Evolutionary conservation across 2,113 vertebrate genomes (phyloP), one percentile per base, ranked within the genome.

Genomic region (Sinosuthora webbiana): DNA sequence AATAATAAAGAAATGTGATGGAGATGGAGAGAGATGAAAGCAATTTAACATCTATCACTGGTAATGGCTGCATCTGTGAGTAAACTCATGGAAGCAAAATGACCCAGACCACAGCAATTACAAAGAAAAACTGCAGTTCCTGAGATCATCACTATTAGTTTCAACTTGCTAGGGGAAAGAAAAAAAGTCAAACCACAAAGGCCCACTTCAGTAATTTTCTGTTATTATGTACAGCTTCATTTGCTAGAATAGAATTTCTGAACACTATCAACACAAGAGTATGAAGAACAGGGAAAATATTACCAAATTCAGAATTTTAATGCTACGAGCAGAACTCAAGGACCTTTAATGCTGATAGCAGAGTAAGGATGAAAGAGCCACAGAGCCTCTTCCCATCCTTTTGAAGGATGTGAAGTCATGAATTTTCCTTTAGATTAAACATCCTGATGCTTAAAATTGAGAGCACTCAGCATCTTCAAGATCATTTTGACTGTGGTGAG

Each of bases 201-300:
- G 42, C 56, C 84, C 42, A 47, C 55, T 87, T 92, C 79, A 89
- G 63, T 92, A 93, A 94, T 86, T 83, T 90, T 86, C 68, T 90
- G 50, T 87, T 85, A 94, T 90, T 95, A 85, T 49, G 64, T 30
- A 65, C 39, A 83, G 71, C 25, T 90, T 90, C 71, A 52, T 70
- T 93, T 82, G 88, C 49, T 86, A 75, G 37, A 92, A 84, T 1
- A 79, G 77, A 74, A 86, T 60, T 93, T 88, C 52, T 92, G 45
- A 31, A 71, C 6, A 20, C 45, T 69, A 53, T 25, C n/a, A 78
- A 59, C 64, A 76, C 8, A 75, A 71, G 9, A 87, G 27, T 77
- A 52, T 10, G 63, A 80, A 71, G 19, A 73, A 91, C 77, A 80
- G 15, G n/a, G 20, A 76, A 90, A 90, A 78, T 45, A 81, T 18